Evolutionary conservation across 2,797 vertebrate genomes (phyloP).

Genomic region (Mus caroli): DNA sequence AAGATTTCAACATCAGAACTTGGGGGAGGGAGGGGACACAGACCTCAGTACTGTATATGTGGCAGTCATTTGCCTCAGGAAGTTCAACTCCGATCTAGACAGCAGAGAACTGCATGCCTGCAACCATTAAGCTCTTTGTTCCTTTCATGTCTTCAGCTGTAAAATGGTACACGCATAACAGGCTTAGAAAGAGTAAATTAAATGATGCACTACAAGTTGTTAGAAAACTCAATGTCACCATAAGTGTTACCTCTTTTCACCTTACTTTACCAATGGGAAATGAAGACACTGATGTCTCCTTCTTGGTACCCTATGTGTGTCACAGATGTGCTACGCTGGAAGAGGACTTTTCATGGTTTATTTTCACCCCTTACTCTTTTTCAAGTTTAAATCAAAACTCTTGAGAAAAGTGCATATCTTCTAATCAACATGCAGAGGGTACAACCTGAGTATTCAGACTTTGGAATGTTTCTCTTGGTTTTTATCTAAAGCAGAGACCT

Average conservation of each 20-base stretch:
- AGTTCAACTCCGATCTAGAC: background rate
- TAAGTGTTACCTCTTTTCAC: background rate
- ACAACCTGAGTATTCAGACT: background rate
- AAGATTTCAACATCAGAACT: background rate
- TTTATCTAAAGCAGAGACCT: background rate
- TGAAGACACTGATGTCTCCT: background rate
- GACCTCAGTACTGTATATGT: background rate
- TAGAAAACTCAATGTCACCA: background rate
- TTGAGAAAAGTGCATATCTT: slow-evolving; percentile 9
- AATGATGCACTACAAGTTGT: background rate
- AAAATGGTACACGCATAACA: background rate
- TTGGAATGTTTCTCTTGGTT: background rate
- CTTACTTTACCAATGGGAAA: slow-evolving; percentile 15
- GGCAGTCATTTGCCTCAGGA: background rate
- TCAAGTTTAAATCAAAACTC: slow-evolving; percentile 40
- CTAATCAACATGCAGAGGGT: background rate
- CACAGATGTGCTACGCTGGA: slow-evolving; percentile 7
- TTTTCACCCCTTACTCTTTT: slow-evolving; percentile 31
- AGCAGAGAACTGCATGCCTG: background rate
- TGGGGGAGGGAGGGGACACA: background rate
- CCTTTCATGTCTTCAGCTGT: background rate
- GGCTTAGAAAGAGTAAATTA: background rate
- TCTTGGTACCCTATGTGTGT: background rate
- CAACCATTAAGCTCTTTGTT: background rate
- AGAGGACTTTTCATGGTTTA: slow-evolving; percentile 46